Evolutionary conservation across 2,888 invertebrate genomes (phyloP), one percentile per base, ranked within the genome.

Genomic region (Drosophila putrida): DNA sequence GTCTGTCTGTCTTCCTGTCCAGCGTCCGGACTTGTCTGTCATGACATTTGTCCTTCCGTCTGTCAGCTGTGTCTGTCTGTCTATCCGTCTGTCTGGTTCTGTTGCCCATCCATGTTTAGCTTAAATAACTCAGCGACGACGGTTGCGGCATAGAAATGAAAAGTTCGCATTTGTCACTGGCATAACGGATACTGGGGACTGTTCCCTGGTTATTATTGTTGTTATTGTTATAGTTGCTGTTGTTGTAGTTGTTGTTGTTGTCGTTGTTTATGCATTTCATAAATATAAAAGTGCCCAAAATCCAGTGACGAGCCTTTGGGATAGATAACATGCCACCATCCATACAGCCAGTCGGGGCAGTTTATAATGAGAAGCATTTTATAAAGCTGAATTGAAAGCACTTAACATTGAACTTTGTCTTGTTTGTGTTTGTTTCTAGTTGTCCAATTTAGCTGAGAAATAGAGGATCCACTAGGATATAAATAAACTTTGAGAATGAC

Each of bases 281-380:
- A 78, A 81, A 80, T 81, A 80, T 71, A 81, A 81, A 80, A 81
- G 78, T 78, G 79, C 66, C 66, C 55, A 66, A 68, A 78, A 80
- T 77, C 73, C 64, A 73, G 64, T 77, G 73, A 80, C 74, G 74
- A 80, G 67, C 70, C 72, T 64, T 65, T 63, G 64, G 64, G 44
- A 69, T 71, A 71, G 65, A 75, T 71, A 75, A 57, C 63, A 72
- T 55, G 38, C n/a, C 35, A 15, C n/a, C 46, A 53, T 38, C 15
- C 49, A 59, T 33, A 15, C 13, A 55, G 55, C 31, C 33, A 36
- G 15, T 9, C 54, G 15, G 36, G 43, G 11, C 49, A 39, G 59
- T 58, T 77, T 43, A 54, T 77, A 75, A 75, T 77, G 60, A 72
- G 67, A 31, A 57, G 44, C 53, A 46, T 68, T 75, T 72, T 46